Evolutionary conservation across 2,797 vertebrate species (phyloP).

Genomic region (Falco naumanni): DNA sequence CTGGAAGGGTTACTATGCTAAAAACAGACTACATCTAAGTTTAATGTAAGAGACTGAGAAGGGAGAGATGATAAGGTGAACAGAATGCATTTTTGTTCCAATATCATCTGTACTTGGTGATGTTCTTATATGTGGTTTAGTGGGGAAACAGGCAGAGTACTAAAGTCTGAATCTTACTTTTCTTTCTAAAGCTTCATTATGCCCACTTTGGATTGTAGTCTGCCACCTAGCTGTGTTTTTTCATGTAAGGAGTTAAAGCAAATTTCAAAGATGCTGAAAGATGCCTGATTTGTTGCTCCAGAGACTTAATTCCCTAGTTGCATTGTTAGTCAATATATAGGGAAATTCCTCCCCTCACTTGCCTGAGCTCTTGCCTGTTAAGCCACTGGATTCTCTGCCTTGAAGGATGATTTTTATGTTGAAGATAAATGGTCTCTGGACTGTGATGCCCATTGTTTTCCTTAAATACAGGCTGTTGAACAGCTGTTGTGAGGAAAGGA

Average conservation of each 20-base stretch:
- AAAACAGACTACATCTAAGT: neutral
- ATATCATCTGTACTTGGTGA: neutral
- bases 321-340: neutral
- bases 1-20: neutral
- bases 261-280: neutral
- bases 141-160: neutral
- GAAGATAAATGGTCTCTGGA: neutral
- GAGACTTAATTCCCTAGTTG: neutral
- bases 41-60: neutral
- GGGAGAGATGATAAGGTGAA: neutral
- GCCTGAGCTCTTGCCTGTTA: neutral
- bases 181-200: neutral
- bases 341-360: neutral
- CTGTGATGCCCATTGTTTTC: neutral
- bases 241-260: neutral
- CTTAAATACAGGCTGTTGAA: neutral
- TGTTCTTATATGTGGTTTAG: neutral
- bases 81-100: neutral
- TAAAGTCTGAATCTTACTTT: neutral
- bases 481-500: accelerated
- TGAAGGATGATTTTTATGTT: neutral
- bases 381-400: neutral
- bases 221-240: neutral
- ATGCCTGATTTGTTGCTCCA: neutral
- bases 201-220: neutral